Conservation (phyloP, 2,113 vertebrate genomes). For the Ranitomeya variabilis region DNA sequence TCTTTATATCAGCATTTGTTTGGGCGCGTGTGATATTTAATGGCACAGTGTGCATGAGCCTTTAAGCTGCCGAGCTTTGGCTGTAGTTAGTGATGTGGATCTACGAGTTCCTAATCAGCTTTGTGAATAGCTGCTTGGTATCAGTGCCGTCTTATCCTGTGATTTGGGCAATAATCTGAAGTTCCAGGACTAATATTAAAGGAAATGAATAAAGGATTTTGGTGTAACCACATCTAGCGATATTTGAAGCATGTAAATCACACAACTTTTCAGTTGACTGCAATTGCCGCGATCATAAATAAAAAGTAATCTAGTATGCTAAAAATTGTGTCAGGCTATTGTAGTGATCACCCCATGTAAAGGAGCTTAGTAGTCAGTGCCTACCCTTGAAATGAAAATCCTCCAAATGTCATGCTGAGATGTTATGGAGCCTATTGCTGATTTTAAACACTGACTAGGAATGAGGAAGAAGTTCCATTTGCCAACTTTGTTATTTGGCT, state of each 20-base stretch:
- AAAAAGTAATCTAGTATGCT: not conserved
- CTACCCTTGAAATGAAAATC: not conserved
- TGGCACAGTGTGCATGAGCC: not conserved
- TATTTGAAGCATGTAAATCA: not conserved
- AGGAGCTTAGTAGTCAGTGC: not conserved
- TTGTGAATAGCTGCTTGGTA: not conserved
- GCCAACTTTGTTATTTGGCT: too few species aligned
- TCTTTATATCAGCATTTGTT: not conserved
- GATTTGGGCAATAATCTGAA: not conserved
- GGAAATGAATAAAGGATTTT: not conserved
- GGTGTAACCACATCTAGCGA: not conserved
- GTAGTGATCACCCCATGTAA: not conserved
- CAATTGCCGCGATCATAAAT: not conserved
- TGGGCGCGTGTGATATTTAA: not conserved
- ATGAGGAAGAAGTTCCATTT: not conserved
- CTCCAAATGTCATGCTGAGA: not conserved
- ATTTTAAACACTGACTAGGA: not conserved
- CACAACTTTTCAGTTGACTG: not conserved
- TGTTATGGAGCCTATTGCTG: not conserved
- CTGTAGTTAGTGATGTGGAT: conserved; percentile 1
- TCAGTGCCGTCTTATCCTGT: not conserved
- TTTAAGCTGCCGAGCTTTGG: conserved; percentile 15
- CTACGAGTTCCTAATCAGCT: not conserved
- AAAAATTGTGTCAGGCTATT: not conserved
- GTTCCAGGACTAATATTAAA: not conserved